These are phyloP conservation scores for Steinernema scapterisci DNA, from an alignment of 2,888 invertebrate genomes.

Conservation along the genomic window DNA sequence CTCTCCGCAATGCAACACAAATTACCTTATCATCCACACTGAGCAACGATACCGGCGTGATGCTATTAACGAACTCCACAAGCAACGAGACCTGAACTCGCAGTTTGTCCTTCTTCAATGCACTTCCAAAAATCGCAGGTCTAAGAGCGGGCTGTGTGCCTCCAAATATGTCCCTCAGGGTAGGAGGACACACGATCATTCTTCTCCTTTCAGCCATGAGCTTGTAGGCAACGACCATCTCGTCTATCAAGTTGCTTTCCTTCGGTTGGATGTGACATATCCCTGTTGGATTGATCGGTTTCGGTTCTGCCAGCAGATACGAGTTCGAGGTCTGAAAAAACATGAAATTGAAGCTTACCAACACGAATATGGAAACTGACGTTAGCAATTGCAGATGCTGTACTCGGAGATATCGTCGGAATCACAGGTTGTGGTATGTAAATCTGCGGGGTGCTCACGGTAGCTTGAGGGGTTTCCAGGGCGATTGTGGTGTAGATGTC, in stretches of 20 bases:
- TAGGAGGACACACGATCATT: slow-evolving; percentile 53
- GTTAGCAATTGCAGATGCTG: neutral
- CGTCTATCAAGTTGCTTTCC: slow-evolving; percentile 3
- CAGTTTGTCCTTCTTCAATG: slow-evolving; percentile 25
- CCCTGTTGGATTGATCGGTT: neutral
- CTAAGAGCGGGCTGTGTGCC: slow-evolving; percentile 49
- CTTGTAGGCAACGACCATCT: slow-evolving; percentile 27
- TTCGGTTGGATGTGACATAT: neutral
- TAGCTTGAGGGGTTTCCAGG: neutral
- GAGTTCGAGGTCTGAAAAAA: neutral
- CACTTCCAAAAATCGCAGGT: neutral
- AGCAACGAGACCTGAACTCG: slow-evolving; percentile 43
- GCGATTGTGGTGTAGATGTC: neutral
- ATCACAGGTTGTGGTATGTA: neutral
- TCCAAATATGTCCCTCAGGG: slow-evolving; percentile 51
- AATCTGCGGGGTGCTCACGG: neutral
- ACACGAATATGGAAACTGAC: neutral
- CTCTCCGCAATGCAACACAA: neutral
- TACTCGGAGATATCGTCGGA: too few relatives aligned
- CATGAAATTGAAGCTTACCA: neutral
- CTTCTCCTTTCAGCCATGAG: slow-evolving; percentile 50
- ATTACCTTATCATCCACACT: slow-evolving; percentile 46
- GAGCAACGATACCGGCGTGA: slow-evolving; percentile 42
- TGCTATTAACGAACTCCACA: slow-evolving; percentile 47
- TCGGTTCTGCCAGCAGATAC: neutral